Percentiles rank a stretch among this genome's conserved stretches.
These are phyloP conservation scores for Nothocercus julius DNA, from an alignment of 2,113 vertebrate species.

Conservation along the genomic window DNA sequence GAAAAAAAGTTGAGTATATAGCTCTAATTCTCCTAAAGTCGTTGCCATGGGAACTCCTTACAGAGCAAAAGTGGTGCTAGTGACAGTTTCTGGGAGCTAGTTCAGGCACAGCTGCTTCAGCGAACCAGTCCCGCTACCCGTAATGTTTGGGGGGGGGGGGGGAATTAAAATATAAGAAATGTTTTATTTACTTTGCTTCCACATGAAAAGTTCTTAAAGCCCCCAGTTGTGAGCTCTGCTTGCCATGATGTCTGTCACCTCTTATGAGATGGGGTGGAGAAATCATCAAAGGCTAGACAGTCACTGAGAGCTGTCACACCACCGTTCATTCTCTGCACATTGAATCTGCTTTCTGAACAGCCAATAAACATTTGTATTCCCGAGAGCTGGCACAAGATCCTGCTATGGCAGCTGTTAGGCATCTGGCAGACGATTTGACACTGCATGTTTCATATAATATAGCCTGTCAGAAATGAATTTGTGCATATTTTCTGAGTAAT, in stretches of 20 bases:
- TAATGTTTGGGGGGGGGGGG: background rate
- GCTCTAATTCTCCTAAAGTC: background rate
- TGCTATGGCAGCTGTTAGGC: background rate
- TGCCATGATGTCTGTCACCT: background rate
- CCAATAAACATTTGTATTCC: background rate
- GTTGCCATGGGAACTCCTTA: slow-evolving; percentile 71
- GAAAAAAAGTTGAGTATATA: background rate
- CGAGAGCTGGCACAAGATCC: background rate
- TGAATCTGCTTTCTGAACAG: background rate
- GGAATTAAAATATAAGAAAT: background rate
- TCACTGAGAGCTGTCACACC: background rate
- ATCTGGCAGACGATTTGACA: background rate
- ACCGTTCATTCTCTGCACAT: background rate
- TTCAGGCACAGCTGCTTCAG: background rate
- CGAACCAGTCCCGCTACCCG: background rate
- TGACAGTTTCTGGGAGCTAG: slow-evolving; percentile 8
- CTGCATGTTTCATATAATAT: background rate
- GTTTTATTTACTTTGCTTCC: background rate
- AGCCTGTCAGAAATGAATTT: background rate
- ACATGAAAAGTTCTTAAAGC: background rate
- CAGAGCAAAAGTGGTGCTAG: background rate
- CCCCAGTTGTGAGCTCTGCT: background rate
- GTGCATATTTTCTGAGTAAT: background rate
- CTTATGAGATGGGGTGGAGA: background rate
- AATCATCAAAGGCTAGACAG: background rate